A percentile compares a stretch with the other conserved stretches of the same genome.
These are phyloP conservation scores for Micromussa lordhowensis DNA, from an alignment of 92 coral and sea anemone genomes.

Conservation along the genomic window DNA sequence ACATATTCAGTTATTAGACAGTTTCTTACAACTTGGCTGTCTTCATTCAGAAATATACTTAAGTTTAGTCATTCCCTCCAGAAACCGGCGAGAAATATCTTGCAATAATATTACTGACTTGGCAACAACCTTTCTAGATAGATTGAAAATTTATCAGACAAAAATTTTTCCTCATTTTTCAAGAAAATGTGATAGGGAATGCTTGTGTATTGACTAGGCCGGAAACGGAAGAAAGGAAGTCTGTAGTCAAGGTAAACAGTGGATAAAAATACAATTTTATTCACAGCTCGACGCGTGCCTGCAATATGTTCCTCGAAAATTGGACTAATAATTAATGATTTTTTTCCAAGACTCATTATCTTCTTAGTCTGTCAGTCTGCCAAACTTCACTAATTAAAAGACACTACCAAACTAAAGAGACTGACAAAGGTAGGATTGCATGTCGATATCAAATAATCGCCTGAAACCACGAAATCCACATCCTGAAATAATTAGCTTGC, in stretches of 20 bases:
- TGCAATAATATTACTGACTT: background rate
- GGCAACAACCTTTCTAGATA: background rate
- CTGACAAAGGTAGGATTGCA: slow-evolving; percentile 2
- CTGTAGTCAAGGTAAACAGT: background rate
- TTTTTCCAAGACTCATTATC: background rate
- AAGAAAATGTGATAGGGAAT: background rate
- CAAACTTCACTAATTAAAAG: background rate
- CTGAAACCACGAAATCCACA: slow-evolving; percentile 18
- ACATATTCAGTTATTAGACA: background rate
- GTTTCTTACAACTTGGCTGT: background rate
- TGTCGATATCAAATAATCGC: background rate
- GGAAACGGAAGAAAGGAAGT: background rate
- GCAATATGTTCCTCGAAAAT: background rate
- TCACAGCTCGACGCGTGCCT: background rate
- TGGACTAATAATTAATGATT: background rate
- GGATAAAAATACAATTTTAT: slow-evolving; percentile 6
- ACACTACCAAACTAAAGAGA: background rate
- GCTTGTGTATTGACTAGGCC: too few species aligned
- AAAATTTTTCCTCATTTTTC: background rate
- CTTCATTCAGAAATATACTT: background rate
- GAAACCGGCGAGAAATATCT: background rate
- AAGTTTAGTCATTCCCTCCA: background rate
- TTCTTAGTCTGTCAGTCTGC: slow-evolving; percentile 4
- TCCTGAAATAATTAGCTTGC: slow-evolving; percentile 8
- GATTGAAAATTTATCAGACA: background rate